These are phyloP conservation scores for Drosophila crucigera DNA, from an alignment of 2,888 invertebrate species.

Conservation along the genomic window DNA sequence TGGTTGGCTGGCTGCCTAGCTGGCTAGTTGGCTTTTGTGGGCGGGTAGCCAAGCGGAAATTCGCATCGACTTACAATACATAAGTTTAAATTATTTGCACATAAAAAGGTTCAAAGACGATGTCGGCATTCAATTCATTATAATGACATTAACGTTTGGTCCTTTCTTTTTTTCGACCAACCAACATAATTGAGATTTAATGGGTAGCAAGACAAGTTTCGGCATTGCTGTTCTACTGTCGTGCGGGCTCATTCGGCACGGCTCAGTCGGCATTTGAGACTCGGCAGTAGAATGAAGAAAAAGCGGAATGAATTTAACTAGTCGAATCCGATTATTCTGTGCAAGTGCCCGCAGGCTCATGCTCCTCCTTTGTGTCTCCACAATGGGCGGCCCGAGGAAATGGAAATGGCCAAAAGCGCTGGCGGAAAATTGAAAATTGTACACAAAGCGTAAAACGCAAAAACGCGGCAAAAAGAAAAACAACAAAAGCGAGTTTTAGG, in stretches of 20 bases:
- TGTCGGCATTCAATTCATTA: conserved; percentile 68
- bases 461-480: conserved; percentile 26
- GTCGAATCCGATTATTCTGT: conserved; percentile 59
- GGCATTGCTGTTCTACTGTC: conserved; percentile 3
- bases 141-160: conserved; percentile 72
- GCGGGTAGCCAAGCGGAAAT: conserved; percentile 61
- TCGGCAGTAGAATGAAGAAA: background rate
- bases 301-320: conserved; percentile 54
- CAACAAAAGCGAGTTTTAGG: conserved; percentile 58
- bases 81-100: conserved; percentile 74
- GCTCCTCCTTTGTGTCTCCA: conserved; percentile 23
- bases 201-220: conserved; percentile 53
- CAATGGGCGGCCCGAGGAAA: conserved; percentile 46
- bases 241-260: conserved; percentile 61
- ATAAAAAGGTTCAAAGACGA: conserved; percentile 71
- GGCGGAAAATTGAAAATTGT: conserved; percentile 77
- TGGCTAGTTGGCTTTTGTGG: conserved; percentile 45
- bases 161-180: conserved; percentile 29
- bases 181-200: conserved; percentile 74
- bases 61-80: conserved; percentile 44
- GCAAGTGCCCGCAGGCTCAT: conserved; percentile 51
- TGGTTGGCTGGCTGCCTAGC: conserved; percentile 22
- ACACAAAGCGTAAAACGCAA: conserved; percentile 60
- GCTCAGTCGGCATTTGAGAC: conserved; percentile 6
- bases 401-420: conserved; percentile 67